Evolutionary conservation across 2,113 vertebrate genomes (phyloP).

Genomic region (Semicossyphus pulcher): DNA sequence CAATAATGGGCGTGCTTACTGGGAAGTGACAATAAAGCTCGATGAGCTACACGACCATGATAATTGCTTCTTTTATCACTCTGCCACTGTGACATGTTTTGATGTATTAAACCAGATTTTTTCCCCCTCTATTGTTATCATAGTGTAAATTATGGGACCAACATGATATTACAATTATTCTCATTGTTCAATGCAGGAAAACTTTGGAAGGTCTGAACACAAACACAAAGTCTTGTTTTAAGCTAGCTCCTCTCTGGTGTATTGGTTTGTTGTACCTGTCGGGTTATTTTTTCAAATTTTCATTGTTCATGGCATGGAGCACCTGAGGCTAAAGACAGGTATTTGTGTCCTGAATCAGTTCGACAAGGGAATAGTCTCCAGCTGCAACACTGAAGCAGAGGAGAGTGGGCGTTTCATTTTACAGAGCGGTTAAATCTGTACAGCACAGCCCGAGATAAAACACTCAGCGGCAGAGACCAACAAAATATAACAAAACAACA

Average conservation of each 20-base stretch:
- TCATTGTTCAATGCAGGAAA: slow-evolving; percentile 12
- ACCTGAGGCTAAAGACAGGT: slow-evolving; percentile 45
- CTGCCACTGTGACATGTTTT: slow-evolving; percentile 30
- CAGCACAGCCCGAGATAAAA: slow-evolving; percentile 38
- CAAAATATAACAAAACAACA: background rate
- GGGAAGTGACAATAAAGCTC: slow-evolving; percentile 61
- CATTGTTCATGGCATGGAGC: slow-evolving; percentile 54
- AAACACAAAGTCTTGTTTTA: slow-evolving; percentile 29
- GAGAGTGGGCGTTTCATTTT: slow-evolving; percentile 40
- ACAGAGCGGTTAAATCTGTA: slow-evolving; percentile 34
- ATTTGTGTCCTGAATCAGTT: slow-evolving; percentile 41
- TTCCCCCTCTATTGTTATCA: slow-evolving; percentile 16
- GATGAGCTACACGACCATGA: slow-evolving; percentile 60
- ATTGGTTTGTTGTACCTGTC: slow-evolving; percentile 36
- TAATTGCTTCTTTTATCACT: slow-evolving; percentile 74
- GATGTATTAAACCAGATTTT: slow-evolving; percentile 31
- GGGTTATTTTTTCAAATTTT: slow-evolving; percentile 20
- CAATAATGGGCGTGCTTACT: slow-evolving; percentile 36
- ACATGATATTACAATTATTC: background rate
- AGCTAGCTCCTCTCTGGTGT: slow-evolving; percentile 23
- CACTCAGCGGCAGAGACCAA: background rate
- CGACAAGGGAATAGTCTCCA: slow-evolving; percentile 45
- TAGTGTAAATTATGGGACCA: slow-evolving; percentile 9
- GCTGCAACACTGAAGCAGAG: slow-evolving; percentile 1
- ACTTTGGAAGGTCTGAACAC: too few species aligned